Percentiles rank a stretch among this genome's conserved stretches.
Conservation (phyloP, 2,888 invertebrate genomes). For the Andrena chrysosceles region DNA sequence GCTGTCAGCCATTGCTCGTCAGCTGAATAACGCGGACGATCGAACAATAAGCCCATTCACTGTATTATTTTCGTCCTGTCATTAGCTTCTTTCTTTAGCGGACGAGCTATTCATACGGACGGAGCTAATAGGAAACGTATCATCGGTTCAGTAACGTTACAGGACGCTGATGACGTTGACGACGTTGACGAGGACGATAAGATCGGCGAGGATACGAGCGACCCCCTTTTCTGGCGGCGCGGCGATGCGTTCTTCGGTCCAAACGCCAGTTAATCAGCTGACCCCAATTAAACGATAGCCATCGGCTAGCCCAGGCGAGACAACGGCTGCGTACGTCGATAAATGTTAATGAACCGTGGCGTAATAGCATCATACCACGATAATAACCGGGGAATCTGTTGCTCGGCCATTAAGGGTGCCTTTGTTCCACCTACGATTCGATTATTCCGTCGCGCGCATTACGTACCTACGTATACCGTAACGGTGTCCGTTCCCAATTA, state of each 20-base stretch:
- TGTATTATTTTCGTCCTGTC: constrained; percentile 25
- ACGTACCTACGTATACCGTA: constrained; percentile 31
- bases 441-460: constrained; percentile 35
- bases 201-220: constrained; percentile 60
- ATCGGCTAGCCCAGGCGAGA: constrained; percentile 64
- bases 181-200: constrained; percentile 60
- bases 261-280: constrained; percentile 69
- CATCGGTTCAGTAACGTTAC: constrained; percentile 51
- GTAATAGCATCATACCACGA: constrained; percentile 56
- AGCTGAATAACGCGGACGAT: constrained; percentile 5
- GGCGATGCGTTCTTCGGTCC: constrained; percentile 31
- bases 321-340: constrained; percentile 67
- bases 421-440: constrained; percentile 67
- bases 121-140: constrained; percentile 41
- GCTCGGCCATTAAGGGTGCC: constrained; percentile 57
- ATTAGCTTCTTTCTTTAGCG: neutral
- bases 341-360: constrained; percentile 73
- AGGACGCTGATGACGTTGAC: constrained; percentile 57
- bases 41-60: constrained; percentile 14
- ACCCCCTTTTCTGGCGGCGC: constrained; percentile 43
- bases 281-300: constrained; percentile 74
- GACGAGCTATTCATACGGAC: neutral
- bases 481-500: constrained; percentile 46
- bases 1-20: neutral
- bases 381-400: constrained; percentile 56